Evolutionary conservation across 2,113 vertebrate species (phyloP), one percentile per base, ranked within the genome.

Genomic region (Phodopus roborovskii): DNA sequence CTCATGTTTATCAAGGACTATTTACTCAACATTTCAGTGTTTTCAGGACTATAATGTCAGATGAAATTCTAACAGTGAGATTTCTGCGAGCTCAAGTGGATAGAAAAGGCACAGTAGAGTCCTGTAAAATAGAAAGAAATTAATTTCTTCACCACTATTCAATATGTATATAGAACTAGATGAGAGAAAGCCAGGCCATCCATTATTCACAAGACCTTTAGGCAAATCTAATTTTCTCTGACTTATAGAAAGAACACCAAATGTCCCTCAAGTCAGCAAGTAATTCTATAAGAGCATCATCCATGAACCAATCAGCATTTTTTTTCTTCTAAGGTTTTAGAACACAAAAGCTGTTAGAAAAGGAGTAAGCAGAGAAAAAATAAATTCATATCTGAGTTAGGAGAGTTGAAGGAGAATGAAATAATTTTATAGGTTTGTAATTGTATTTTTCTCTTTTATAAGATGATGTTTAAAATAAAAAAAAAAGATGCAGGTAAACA

Each of bases 201-300:
- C n/a, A 45, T 82, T 45, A 89, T 93, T 92, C 88, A 68, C 4
- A 64, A 81, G 42, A 70, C 7, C 28, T 50, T 79, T 75, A 79
- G 12, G 75, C n/a, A 86, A 97, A 88, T 81, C 66, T 92, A 60
- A 77, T 90, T 92, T 97, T 94, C 84, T 92, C 77, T 50, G 60
- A 81, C 22, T 53, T 93, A 68, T n/a, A 30, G 9, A 33, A 88
- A 88, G 12, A 71, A 33, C 4, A 19, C 24, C 0, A 15, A 82
- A 68, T 66, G 33, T 78, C 50, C 50, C 33, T 90, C 13, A 30
- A 87, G 36, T 89, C 48, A 74, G 79, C 33, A 42, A 93, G 62
- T 60, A 42, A 91, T 50, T 95, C 56, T 3, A 12, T 33, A 58
- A 42, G 45, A 81, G 73, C 28, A 70, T 53, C 58, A 53, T 73